phyloP scores from a whole-genome alignment of 2,113 vertebrate genomes.

The Hydrochoerus hydrochaeris region DNA sequence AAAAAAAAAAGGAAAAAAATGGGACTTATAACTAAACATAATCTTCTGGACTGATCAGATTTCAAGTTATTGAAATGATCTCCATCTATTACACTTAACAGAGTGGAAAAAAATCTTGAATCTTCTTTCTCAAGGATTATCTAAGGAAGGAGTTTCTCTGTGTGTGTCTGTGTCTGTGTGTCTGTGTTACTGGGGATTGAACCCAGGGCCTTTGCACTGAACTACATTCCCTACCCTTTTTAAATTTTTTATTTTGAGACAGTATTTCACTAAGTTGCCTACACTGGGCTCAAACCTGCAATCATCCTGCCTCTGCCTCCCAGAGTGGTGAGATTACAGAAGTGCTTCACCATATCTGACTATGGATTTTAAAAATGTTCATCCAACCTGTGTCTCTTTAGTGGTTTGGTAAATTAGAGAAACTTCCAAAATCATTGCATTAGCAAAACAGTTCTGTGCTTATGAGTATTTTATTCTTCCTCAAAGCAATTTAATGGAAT shows the following conservation, averaged over 20 bases:
- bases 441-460: background rate
- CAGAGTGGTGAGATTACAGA: background rate
- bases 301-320: background rate
- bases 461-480: slow-evolving; percentile 2
- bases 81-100: background rate
- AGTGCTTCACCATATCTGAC: background rate
- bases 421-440: slow-evolving; percentile 21
- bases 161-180: background rate
- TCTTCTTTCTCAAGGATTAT: slow-evolving; percentile 10
- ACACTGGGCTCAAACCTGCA: background rate
- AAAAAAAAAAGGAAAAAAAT: background rate
- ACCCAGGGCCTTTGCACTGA: background rate
- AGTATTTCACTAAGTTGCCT: background rate
- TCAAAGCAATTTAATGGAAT: background rate
- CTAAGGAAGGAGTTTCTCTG: background rate
- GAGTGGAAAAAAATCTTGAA: background rate
- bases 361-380: background rate
- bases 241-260: background rate
- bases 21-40: background rate
- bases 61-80: background rate
- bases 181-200: background rate
- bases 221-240: background rate
- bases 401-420: background rate
- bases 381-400: background rate
- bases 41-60: background rate